These are phyloP conservation scores for Caenorhabditis panamensis DNA, from an alignment of 2,888 invertebrate genomes.

Conservation along the genomic window DNA sequence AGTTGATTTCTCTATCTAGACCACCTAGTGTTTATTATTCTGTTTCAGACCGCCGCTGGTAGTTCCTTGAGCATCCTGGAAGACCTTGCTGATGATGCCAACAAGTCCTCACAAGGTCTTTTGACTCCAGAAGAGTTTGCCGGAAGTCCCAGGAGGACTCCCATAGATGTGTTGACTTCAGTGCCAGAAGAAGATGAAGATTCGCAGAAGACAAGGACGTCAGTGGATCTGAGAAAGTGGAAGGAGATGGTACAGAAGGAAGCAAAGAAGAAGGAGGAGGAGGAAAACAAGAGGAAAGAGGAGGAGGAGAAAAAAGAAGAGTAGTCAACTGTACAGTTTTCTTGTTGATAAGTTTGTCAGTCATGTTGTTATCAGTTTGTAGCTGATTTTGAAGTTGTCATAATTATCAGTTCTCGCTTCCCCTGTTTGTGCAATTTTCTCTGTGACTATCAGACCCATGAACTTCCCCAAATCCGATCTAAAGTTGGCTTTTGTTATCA, in stretches of 20 bases:
- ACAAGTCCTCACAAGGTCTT: constrained; percentile 39
- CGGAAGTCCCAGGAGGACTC: constrained; percentile 54
- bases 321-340: no score
- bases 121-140: constrained; percentile 47
- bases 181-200: constrained; percentile 71
- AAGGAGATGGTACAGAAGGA: constrained; percentile 40
- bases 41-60: constrained; percentile 38
- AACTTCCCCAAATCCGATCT: no score
- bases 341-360: no score
- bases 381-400: no score
- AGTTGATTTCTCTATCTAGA: neutral
- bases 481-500: no score
- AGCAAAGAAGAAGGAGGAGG: constrained; percentile 38
- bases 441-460: no score
- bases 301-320: neutral
- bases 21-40: neutral
- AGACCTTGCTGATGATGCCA: constrained; percentile 60
- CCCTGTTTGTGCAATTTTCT: no score
- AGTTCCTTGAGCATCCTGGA: constrained; percentile 56
- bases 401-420: no score
- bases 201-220: constrained; percentile 57
- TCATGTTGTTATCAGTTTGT: no score
- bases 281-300: constrained; percentile 7
- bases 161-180: constrained; percentile 61
- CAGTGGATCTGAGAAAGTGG: constrained; percentile 58